Percentiles rank a stretch among this genome's conserved stretches.
Conservation (phyloP, 37 sponge, comb jelly and placozoan species). For the Corticium candelabrum region DNA sequence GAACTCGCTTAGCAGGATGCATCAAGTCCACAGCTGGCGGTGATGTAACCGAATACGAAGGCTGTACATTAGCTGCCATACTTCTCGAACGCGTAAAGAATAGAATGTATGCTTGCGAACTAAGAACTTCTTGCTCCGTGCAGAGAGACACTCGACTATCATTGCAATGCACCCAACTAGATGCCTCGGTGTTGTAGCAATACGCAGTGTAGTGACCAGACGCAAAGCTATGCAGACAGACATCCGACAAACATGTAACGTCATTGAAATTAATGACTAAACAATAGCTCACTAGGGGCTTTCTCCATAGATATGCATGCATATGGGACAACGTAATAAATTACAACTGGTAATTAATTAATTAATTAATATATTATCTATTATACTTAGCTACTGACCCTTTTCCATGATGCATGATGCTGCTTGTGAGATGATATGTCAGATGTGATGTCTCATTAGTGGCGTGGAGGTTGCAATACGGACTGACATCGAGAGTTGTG, state of each 20-base stretch:
- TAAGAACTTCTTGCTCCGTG: constrained; percentile 28
- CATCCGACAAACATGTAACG: no score
- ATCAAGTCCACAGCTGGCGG: no score
- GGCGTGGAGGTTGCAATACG: constrained; percentile 18
- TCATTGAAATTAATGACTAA: no score
- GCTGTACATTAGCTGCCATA: no score
- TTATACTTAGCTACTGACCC: no score
- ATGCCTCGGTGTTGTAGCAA: constrained; percentile 18
- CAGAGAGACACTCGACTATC: constrained; percentile 39
- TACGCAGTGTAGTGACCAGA: constrained; percentile 61
- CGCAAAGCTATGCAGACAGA: constrained; percentile 1
- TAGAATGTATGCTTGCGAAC: constrained; percentile 58
- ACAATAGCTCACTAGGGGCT: no score
- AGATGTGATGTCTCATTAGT: not conserved
- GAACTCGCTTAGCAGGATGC: no score
- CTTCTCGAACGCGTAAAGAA: constrained; percentile 23
- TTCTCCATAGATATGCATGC: no score
- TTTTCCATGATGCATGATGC: constrained; percentile 58
- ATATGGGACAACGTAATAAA: no score
- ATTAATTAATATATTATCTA: no score
- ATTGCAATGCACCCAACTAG: constrained; percentile 67
- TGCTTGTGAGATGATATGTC: constrained; percentile 53
- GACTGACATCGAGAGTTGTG: constrained; percentile 26
- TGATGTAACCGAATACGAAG: no score
- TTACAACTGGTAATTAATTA: no score